Evolutionary conservation across 2,113 vertebrate genomes (phyloP).

Genomic region (Chaenogobius annularis): DNA sequence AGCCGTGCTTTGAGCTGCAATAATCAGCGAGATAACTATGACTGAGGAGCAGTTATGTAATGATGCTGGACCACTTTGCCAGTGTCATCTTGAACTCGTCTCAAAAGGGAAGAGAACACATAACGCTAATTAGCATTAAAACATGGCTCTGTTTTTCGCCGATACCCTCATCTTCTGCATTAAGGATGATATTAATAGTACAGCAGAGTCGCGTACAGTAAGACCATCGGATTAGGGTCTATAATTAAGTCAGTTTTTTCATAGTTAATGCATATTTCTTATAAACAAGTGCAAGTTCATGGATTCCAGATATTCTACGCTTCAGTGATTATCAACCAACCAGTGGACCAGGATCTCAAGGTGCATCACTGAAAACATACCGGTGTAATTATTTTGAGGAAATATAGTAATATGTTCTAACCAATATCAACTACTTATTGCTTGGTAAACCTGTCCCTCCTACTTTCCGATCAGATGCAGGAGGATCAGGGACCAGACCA

Average conservation of each 20-base stretch:
- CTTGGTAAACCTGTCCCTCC: no score
- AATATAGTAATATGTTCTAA: background rate
- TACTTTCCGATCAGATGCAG: no score
- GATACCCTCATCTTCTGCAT: slow-evolving; percentile 20
- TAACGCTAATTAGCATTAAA: slow-evolving; percentile 52
- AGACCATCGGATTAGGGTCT: slow-evolving; percentile 30
- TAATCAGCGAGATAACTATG: slow-evolving; percentile 52
- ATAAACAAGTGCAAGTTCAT: slow-evolving; percentile 9
- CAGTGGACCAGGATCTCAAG: background rate
- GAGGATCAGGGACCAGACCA: no score
- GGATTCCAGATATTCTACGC: background rate
- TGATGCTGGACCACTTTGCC: slow-evolving; percentile 27
- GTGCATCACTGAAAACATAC: background rate
- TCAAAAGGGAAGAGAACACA: slow-evolving; percentile 32
- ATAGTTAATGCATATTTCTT: slow-evolving; percentile 36
- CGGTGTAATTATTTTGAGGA: background rate
- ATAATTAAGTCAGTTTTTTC: slow-evolving; percentile 16
- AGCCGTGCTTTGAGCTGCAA: slow-evolving; percentile 42
- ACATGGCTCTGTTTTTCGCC: slow-evolving; percentile 27
- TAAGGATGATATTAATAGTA: slow-evolving; percentile 42
- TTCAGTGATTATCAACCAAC: background rate
- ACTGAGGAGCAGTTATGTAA: slow-evolving; percentile 51
- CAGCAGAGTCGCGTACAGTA: background rate
- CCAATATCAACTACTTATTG: no score
- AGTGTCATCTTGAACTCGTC: slow-evolving; percentile 54